Base-by-base conservation (phyloP, 2,888 invertebrate genomes). In the Mythimna lalbum region DNA sequence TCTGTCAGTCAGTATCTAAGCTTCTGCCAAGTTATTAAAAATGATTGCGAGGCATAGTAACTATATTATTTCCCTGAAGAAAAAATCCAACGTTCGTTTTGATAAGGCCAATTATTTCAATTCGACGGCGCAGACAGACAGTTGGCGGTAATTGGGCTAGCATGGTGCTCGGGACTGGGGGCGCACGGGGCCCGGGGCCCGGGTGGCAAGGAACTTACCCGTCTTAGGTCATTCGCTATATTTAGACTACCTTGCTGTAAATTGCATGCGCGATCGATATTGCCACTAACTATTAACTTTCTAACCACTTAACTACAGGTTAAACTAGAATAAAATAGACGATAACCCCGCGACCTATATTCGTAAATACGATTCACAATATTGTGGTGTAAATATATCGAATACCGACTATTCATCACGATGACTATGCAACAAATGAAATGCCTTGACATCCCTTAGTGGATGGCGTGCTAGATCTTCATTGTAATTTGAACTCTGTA, bases 261-360 rank as follows among this genome's bases (percentile, higher is more conserved):
- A 63, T 76, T 89, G 87, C 86, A 87, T 69, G 78, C 55, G 7
- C 82, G 85, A 87, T 92, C 91, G 86, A 91, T 91, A 89, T 76
- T 67, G 69, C 57, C 69, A 76, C 63, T 63, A 57, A 62, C 61
- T 68, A 67, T 47, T 73, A 76, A 74, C 72, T 76, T 76, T 73
- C 71, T 67, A 73, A 67, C 64, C 12, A 66, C 52, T 43, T 50
- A 31, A 69, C 33, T 63, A 53, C 52, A 64, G 53, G 66, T 69
- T 66, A 62, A 65, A 65, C 55, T 64, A 60, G 52, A 64, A 71
- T 64, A 43, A 65, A 60, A 65, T 56, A 27, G 50, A 39, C 19
- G 53, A 49, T 10, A 59, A 43, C 23, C 21, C 23, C n/a, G 49
- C 64, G 77, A 71, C 78, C 81, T 71, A 71, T 65, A 62, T 80